Evolutionary conservation across 23 tunicate genomes (phyloP).

Genomic region (Phallusia fumigata): DNA sequence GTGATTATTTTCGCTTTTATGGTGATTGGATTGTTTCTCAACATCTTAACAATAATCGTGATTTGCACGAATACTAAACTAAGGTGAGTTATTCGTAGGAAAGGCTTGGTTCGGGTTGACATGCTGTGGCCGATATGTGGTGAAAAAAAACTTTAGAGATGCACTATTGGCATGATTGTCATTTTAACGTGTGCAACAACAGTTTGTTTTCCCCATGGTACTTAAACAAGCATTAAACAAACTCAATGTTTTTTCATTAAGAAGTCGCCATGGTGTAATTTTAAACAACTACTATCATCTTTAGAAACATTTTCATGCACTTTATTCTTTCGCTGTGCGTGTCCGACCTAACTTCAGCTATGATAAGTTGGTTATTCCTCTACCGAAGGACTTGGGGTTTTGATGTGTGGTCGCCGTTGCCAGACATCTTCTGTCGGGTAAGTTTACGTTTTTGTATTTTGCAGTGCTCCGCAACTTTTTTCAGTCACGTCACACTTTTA

Average conservation of each 20-base stretch:
- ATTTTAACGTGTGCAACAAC: too few relatives aligned
- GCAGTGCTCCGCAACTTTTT: too few relatives aligned
- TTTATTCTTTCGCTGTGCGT: constrained; percentile 67
- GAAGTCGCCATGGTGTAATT: background rate
- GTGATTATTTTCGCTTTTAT: constrained; percentile 57
- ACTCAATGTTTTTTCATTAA: too few relatives aligned
- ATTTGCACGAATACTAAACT: constrained; percentile 32
- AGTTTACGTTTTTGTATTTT: background rate
- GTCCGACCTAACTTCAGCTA: constrained; percentile 58
- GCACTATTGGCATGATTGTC: too few relatives aligned
- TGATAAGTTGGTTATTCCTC: constrained; percentile 70
- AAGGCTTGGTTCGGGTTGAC: too few relatives aligned
- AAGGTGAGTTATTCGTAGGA: constrained; percentile 13
- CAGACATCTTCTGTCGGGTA: constrained; percentile 60
- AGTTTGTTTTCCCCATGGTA: too few relatives aligned
- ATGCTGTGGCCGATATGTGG: too few relatives aligned
- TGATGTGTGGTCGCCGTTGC: constrained; percentile 64
- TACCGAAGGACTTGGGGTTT: constrained; percentile 85
- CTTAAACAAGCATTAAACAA: too few relatives aligned
- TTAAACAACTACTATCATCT: background rate
- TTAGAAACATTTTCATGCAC: constrained; percentile 44
- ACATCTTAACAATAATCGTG: constrained; percentile 60
- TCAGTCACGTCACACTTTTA: too few relatives aligned
- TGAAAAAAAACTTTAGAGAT: too few relatives aligned
- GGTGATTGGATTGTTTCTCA: constrained; percentile 53